A percentile compares a stretch with the other conserved stretches of the same genome.
Evolutionary conservation across 92 coral and sea anemone species (phyloP).

Genomic region (Siderastrea siderea): DNA sequence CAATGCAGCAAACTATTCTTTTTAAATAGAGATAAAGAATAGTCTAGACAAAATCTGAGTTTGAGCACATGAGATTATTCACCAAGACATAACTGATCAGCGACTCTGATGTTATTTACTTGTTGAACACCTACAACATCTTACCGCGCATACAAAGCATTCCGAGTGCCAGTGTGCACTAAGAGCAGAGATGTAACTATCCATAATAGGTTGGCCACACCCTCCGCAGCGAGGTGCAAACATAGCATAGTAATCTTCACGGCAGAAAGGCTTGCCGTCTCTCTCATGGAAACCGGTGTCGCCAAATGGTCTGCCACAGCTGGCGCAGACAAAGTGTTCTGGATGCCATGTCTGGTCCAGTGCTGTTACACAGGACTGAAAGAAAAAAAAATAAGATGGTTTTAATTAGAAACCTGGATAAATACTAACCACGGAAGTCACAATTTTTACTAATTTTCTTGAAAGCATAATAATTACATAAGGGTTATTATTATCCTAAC

Average conservation of each 20-base stretch:
- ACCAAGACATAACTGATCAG: no score
- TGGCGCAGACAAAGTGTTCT: slow-evolving; percentile 95
- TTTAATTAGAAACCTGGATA: background rate
- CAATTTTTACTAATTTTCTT: no score
- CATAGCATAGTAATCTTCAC: slow-evolving; percentile 98
- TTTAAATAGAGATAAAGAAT: no score
- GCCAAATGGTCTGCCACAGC: slow-evolving; percentile 95
- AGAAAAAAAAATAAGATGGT: background rate
- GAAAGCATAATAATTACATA: no score
- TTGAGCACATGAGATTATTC: no score
- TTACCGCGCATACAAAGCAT: slow-evolving; percentile 95
- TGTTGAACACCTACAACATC: slow-evolving; percentile 17
- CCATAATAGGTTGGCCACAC: slow-evolving; percentile 98
- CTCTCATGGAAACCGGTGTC: slow-evolving; percentile 98
- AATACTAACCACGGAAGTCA: background rate
- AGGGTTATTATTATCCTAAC: no score
- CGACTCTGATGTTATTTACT: no score
- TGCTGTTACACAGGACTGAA: slow-evolving; percentile 98
- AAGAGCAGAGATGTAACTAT: slow-evolving; percentile 95
- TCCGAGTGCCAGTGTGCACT: slow-evolving; percentile 99
- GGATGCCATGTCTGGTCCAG: slow-evolving; percentile 99
- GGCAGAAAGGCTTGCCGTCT: slow-evolving; percentile 98
- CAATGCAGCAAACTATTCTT: no score
- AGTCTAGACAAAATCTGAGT: no score
- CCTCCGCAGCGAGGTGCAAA: slow-evolving; percentile 99